Base-by-base conservation (phyloP, 35 echinoderm and acorn worm genomes). In the Ophiothrix spiculata region DNA sequence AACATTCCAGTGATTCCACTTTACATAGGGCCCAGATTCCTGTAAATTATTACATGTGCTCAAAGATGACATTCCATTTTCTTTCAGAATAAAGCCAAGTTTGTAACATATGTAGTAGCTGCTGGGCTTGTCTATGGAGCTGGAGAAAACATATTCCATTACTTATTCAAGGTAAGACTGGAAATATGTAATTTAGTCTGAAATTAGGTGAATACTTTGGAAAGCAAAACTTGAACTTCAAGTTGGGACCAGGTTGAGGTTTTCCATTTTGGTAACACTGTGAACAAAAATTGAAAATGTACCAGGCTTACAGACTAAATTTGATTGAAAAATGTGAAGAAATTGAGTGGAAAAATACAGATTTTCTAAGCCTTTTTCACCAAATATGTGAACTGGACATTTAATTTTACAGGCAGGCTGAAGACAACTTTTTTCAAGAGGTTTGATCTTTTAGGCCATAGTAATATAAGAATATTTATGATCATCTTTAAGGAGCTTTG, bases 31-130 rank as follows among this genome's bases (percentile, higher is more conserved):
- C n/a, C n/a, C n/a, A n/a, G n/a, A n/a, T n/a, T n/a, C n/a, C n/a
- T n/a, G n/a, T n/a, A n/a, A n/a, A n/a, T n/a, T n/a, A n/a, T n/a
- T n/a, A n/a, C n/a, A n/a, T n/a, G n/a, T n/a, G n/a, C n/a, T n/a
- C n/a, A n/a, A n/a, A n/a, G n/a, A 31, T 8, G 32, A 33, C 0
- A 31, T 77, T 56, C 37, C 31, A 16, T 85, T 81, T 85, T 40
- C 49, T 35, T 69, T 14, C 95, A 98, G 95, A 98, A 98, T 78
- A 98, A 98, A 78, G 91, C 95, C 40, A 98, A 97, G 82, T 98
- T 98, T 93, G 84, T 92, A 23, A 98, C 95, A 0, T 98, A 98
- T 76, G 95, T 98, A 54, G 91, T 98, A 32, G 91, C 91, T 79
- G 75, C 95, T 8, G 95, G 95, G 0, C 83, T 98, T 1, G 93